Evolutionary conservation across 2,797 vertebrate genomes (phyloP), one percentile per base, ranked within the genome.

Genomic region (Fistularia commersonii): DNA sequence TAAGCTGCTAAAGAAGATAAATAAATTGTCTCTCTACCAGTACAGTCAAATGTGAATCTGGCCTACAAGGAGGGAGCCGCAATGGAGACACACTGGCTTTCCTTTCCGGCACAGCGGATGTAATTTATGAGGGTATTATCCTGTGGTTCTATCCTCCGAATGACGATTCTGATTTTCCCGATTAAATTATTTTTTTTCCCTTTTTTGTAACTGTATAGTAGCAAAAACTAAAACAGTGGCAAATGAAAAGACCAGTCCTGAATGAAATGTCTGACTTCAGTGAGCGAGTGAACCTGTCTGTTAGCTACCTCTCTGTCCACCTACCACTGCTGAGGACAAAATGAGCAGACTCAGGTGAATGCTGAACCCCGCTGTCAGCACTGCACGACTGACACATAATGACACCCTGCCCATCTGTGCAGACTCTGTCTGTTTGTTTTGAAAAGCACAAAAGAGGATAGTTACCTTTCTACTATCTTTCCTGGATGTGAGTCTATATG

Each of bases 21-120:
- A 52, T 51, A 68, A 73, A 61, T 44, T 15, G 2, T 72, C 79
- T 64, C 51, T 62, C 72, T 75, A 49, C 51, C 47, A 63, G 49
- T 66, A 69, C 75, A 81, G 72, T 79, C 74, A 69, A 79, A 68
- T 67, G 56, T 70, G 71, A 83, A 81, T 81, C 64, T 36, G 53
- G 76, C 50, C 38, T 54, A 64, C n/a, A n/a, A n/a, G n/a, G n/a
- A n/a, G n/a, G n/a, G n/a, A n/a, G n/a, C n/a, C n/a, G 61, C 53
- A 74, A 75, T 80, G 49, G 59, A 53, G 54, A 63, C 31, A 53
- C 57, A 11, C n/a, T n/a, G n/a, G n/a, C n/a, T n/a, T n/a, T n/a
- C n/a, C n/a, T n/a, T n/a, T n/a, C n/a, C n/a, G n/a, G n/a, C n/a
- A n/a, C n/a, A n/a, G n/a, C n/a, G n/a, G n/a, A n/a, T n/a, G n/a